Evolutionary conservation across 2,113 vertebrate species (phyloP).

Genomic region (Sinocyclocheilus maitianheensis): DNA sequence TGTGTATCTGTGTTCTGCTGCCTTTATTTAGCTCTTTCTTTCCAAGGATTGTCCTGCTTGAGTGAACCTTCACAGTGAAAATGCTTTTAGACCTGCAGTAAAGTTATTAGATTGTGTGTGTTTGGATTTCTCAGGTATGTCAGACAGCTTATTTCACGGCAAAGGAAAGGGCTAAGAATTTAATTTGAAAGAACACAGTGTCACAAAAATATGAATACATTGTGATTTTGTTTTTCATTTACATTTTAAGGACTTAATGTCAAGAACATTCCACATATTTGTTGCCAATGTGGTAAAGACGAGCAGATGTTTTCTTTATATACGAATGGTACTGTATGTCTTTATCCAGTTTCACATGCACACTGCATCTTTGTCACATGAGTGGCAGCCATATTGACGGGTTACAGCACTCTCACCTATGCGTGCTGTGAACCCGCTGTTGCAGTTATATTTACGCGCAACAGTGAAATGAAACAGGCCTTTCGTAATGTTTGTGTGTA

Average conservation of each 20-base stretch:
- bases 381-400: too few relatives aligned
- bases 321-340: too few relatives aligned
- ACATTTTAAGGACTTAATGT: not conserved
- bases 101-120: conserved; percentile 2
- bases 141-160: not conserved
- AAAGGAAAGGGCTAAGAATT: not conserved
- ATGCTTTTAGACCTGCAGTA: not conserved
- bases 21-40: conserved; percentile 17
- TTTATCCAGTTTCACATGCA: too few relatives aligned
- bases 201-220: not conserved
- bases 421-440: too few relatives aligned
- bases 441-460: too few relatives aligned
- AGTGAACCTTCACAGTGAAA: not conserved
- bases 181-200: not conserved
- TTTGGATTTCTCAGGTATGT: not conserved
- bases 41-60: not conserved
- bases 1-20: conserved; percentile 28
- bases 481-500: too few relatives aligned
- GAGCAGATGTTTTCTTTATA: too few relatives aligned
- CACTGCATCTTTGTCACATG: too few relatives aligned
- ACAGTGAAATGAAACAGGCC: too few relatives aligned
- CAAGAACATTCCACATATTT: not conserved
- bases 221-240: not conserved
- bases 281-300: not conserved
- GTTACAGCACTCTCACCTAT: too few relatives aligned